These are phyloP conservation scores for Zaprionus camerounensis DNA, from an alignment of 1,140 invertebrate species.

Conservation along the genomic window DNA sequence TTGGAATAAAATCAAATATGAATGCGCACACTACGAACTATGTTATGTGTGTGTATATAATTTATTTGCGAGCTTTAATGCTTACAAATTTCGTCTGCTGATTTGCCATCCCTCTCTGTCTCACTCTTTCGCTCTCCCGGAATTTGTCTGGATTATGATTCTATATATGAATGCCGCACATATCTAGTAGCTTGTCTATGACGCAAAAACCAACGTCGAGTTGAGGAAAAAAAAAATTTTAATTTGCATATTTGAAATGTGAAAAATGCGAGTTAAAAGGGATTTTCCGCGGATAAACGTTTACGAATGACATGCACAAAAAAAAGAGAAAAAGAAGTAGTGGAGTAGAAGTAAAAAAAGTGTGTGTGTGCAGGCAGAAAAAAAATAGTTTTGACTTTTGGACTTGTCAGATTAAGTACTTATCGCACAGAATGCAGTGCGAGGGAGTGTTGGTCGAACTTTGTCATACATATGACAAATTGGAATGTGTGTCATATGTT, in stretches of 20 bases:
- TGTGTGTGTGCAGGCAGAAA: not conserved
- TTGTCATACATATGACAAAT: not conserved
- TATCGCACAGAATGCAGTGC: not conserved
- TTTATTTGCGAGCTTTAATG: slow-evolving; percentile 54
- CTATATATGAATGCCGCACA: not conserved
- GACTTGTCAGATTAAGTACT: slow-evolving; percentile 10
- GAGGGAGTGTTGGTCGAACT: not conserved
- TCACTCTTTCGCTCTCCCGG: not conserved
- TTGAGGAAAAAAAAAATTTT: not conserved
- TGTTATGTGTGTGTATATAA: slow-evolving; percentile 34
- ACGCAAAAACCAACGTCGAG: not conserved
- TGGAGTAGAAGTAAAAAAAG: not conserved
- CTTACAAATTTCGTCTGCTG: slow-evolving; percentile 39
- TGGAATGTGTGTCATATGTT: not conserved
- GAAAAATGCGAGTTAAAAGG: not conserved
- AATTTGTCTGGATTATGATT: slow-evolving; percentile 5
- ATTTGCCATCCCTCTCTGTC: not conserved
- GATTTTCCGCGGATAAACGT: slow-evolving; percentile 9
- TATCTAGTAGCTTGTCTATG: slow-evolving; percentile 5
- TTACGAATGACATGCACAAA: not conserved
- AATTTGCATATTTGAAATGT: slow-evolving; percentile 7
- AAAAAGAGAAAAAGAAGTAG: not conserved
- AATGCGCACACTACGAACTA: slow-evolving; percentile 31
- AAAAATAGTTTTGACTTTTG: not conserved
- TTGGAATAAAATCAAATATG: slow-evolving; percentile 69